Conservation (phyloP, 1,140 invertebrate species). For the Chlorops oryzae region DNA sequence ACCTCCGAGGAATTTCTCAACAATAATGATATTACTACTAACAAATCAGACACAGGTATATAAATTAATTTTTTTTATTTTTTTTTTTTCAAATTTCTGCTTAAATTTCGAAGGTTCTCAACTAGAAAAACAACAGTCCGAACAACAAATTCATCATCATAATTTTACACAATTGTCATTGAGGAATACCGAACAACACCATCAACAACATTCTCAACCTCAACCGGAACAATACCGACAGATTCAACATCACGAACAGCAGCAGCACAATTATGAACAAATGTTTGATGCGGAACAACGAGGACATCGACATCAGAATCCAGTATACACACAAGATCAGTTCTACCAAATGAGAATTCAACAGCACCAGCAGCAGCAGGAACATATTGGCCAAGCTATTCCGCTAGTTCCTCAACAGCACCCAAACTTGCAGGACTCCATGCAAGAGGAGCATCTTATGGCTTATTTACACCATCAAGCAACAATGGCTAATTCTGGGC, state of each 20-base stretch:
- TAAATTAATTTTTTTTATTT: too few relatives aligned
- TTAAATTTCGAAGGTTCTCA: too few relatives aligned
- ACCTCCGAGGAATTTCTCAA: too few relatives aligned
- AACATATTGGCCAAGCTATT: constrained; percentile 8
- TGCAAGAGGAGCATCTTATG: constrained; percentile 19
- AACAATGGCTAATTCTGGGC: constrained; percentile 15
- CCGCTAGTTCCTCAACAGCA: constrained; percentile 3
- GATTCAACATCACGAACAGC: constrained; percentile 18
- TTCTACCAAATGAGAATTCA: constrained; percentile 9
- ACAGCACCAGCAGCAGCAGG: constrained; percentile 8
- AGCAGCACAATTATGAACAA: constrained; percentile 24
- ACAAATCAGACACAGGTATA: too few relatives aligned
- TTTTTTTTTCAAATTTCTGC: too few relatives aligned
- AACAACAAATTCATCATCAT: too few relatives aligned
- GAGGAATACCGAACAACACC: too few relatives aligned
- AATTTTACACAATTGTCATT: too few relatives aligned
- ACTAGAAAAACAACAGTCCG: too few relatives aligned
- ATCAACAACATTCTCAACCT: too few relatives aligned
- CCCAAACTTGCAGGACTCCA: constrained; percentile 16
- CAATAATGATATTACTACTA: too few relatives aligned
- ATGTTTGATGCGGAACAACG: constrained; percentile 18
- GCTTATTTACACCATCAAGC: constrained; percentile 10
- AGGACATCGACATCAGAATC: constrained; percentile 11
- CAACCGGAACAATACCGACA: constrained; percentile 16
- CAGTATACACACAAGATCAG: constrained; percentile 5